Evolutionary conservation across 2,113 vertebrate species (phyloP).

Genomic region (Melanocharis versteri): DNA sequence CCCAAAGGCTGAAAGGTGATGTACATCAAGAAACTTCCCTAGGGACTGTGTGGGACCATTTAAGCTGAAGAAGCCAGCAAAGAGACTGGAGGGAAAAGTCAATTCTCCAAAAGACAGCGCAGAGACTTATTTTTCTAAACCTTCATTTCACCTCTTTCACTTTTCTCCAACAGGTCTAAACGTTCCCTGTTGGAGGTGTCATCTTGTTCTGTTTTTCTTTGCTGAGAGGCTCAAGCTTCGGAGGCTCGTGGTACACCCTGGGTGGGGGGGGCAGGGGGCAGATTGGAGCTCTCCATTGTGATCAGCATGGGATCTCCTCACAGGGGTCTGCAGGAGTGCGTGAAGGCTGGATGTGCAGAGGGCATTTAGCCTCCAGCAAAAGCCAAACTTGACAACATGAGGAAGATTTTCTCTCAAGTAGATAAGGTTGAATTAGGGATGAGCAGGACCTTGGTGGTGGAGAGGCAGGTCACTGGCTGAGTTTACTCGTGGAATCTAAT

Average conservation of each 20-base stretch:
- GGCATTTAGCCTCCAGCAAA: neutral
- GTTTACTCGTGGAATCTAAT: neutral
- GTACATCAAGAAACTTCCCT: neutral
- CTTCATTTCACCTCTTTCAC: neutral
- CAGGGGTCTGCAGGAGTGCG: neutral
- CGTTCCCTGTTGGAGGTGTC: neutral
- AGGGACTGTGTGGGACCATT: neutral
- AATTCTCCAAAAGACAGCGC: neutral
- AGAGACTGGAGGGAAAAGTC: neutral
- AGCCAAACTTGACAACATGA: neutral
- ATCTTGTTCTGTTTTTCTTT: neutral
- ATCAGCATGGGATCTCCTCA: neutral
- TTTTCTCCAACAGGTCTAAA: neutral
- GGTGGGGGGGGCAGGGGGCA: accelerated
- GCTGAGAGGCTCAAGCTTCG: neutral
- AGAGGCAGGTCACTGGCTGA: neutral
- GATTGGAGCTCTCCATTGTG: neutral
- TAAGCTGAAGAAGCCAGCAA: neutral
- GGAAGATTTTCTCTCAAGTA: neutral
- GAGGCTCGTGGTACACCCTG: neutral
- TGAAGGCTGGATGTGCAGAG: neutral
- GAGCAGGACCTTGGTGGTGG: neutral
- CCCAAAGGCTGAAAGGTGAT: neutral
- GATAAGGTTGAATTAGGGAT: neutral
- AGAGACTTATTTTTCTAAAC: neutral